Percentiles rank a stretch among this genome's conserved stretches.
Evolutionary conservation across 1,140 invertebrate species (phyloP).

Genomic region (Ctenoplectra terminalis): DNA sequence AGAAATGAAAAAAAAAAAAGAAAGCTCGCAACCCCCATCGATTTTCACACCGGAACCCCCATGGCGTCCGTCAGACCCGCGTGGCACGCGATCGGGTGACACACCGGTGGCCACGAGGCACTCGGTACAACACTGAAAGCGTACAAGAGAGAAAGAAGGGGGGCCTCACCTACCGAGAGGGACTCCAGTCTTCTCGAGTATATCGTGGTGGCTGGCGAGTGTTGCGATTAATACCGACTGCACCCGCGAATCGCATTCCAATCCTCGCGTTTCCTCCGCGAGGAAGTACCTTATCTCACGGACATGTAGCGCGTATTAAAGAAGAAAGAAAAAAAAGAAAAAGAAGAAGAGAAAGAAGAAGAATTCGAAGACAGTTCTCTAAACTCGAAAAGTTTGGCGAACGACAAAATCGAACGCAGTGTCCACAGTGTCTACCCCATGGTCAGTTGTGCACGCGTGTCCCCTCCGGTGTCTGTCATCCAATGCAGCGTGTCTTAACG

Average conservation of each 20-base stretch:
- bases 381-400: background rate
- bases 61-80: background rate
- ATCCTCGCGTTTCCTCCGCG: constrained; percentile 42
- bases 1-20: background rate
- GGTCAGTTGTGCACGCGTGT: constrained; percentile 23
- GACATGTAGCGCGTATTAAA: background rate
- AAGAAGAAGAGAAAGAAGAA: background rate
- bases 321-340: too few relatives aligned
- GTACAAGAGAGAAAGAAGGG: constrained; percentile 65
- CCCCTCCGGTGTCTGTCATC: constrained; percentile 18
- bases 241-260: constrained; percentile 67
- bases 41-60: background rate
- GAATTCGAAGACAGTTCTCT: background rate
- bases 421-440: background rate
- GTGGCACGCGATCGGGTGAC: background rate
- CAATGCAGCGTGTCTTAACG: constrained; percentile 47
- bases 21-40: constrained; percentile 13
- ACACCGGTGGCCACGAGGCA: constrained; percentile 2
- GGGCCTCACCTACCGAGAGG: constrained; percentile 75
- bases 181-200: constrained; percentile 77
- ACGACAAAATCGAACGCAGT: background rate
- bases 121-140: constrained; percentile 60
- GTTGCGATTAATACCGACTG: constrained; percentile 70
- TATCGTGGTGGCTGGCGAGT: constrained; percentile 72
- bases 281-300: background rate